Percentiles rank a stretch among this genome's conserved stretches.
Evolutionary conservation across 2,797 vertebrate genomes (phyloP).

Genomic region (Enteromius paludinosus): DNA sequence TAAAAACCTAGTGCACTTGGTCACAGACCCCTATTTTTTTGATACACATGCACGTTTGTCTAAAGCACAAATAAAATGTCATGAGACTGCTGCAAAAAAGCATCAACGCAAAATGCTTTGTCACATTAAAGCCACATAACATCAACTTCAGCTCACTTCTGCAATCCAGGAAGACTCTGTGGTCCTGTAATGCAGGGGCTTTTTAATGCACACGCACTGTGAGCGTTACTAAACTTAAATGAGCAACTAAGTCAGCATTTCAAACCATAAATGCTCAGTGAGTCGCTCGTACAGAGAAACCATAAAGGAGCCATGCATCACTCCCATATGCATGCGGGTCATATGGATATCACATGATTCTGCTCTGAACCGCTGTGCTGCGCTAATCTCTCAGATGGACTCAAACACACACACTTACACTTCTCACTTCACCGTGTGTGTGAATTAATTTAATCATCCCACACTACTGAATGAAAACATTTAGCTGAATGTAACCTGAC

Average conservation of each 20-base stretch:
- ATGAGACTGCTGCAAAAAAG: background rate
- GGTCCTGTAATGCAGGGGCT: background rate
- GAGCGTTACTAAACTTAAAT: background rate
- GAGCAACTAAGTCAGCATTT: background rate
- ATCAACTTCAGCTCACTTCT: background rate
- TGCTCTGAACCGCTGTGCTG: constrained; percentile 7
- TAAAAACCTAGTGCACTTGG: background rate
- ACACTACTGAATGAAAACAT: background rate
- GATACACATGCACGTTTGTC: background rate
- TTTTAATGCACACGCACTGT: background rate
- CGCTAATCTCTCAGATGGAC: background rate
- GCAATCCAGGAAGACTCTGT: background rate
- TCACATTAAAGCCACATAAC: background rate
- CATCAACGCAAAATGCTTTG: background rate
- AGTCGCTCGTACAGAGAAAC: background rate
- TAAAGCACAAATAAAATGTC: background rate
- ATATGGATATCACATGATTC: constrained; percentile 46
- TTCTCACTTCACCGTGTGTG: background rate
- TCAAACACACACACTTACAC: background rate
- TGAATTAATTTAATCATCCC: background rate
- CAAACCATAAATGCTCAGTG: background rate
- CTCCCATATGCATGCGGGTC: background rate
- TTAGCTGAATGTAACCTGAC: background rate
- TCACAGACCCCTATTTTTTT: background rate
- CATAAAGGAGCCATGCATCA: background rate